A percentile compares a stretch with the other conserved stretches of the same genome.
Evolutionary conservation across 2,888 invertebrate genomes (phyloP).

Genomic region (Thumatha senex): DNA sequence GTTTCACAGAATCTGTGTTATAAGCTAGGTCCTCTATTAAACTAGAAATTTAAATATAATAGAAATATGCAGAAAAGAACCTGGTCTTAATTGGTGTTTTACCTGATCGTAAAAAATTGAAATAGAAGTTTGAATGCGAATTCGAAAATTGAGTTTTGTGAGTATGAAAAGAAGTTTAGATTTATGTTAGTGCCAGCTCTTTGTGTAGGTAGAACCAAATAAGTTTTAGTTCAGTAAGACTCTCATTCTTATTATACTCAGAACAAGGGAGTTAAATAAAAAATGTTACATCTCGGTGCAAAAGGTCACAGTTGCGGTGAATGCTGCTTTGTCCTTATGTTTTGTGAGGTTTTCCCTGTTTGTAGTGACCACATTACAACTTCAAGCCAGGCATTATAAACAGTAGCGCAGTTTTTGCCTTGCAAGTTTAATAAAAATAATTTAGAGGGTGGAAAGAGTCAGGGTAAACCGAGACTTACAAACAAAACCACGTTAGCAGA

Average conservation of each 20-base stretch:
- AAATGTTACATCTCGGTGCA: conserved; percentile 9
- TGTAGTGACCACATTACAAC: conserved; percentile 13
- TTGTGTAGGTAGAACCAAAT: conserved; percentile 9
- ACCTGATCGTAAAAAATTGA: too few relatives aligned
- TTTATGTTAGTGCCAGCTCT: conserved; percentile 15
- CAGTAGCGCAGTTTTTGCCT: background rate
- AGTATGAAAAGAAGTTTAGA: conserved; percentile 1
- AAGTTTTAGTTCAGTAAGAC: background rate
- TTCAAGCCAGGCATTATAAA: conserved; percentile 10
- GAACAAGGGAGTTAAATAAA: conserved; percentile 24
- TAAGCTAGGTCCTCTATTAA: too few relatives aligned
- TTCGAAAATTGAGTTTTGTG: too few relatives aligned
- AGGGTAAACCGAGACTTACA: too few relatives aligned
- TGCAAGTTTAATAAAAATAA: too few relatives aligned
- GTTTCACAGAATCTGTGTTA: too few relatives aligned
- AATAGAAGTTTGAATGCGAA: too few relatives aligned
- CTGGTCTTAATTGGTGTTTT: too few relatives aligned
- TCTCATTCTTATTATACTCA: conserved; percentile 10
- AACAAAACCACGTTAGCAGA: too few relatives aligned
- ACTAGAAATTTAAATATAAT: too few relatives aligned
- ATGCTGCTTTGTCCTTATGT: conserved; percentile 26
- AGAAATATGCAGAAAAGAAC: too few relatives aligned
- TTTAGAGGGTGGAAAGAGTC: too few relatives aligned
- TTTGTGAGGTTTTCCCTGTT: conserved; percentile 13
- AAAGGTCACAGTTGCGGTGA: conserved; percentile 14